A percentile compares a stretch with the other conserved stretches of the same genome.
phyloP scores from a whole-genome alignment of 2,888 invertebrate genomes.

The Serrognathus titanus region DNA sequence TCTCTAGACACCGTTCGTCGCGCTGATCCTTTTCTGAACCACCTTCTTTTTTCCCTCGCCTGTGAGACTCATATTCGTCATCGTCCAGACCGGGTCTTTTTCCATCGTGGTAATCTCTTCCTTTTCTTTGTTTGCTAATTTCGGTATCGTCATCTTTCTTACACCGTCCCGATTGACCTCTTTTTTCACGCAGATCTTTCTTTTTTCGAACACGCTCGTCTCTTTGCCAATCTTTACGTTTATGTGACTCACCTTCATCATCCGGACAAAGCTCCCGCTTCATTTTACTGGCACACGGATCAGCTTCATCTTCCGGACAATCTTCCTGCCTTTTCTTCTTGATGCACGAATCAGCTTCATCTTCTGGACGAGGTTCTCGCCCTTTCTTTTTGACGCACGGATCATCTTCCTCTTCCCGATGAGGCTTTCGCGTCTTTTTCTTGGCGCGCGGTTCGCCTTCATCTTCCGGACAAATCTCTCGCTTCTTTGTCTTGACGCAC shows the following conservation, averaged over 20 bases:
- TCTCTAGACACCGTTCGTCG: not conserved
- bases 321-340: not conserved
- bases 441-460: not conserved
- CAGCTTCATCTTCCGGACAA: not conserved
- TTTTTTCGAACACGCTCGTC: not conserved
- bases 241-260: not conserved
- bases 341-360: not conserved
- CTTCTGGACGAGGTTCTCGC: not conserved
- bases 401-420: not conserved
- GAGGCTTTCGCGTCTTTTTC: not conserved
- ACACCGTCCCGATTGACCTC: no score
- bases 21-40: not conserved
- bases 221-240: not conserved
- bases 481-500: constrained; percentile 4
- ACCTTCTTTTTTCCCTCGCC: not conserved
- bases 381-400: constrained; percentile 1
- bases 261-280: not conserved
- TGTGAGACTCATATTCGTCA: no score
- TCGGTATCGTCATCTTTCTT: no score
- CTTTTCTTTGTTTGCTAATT: no score
- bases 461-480: constrained; percentile 2
- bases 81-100: no score
- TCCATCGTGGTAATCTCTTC: no score
- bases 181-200: not conserved
- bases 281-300: constrained; percentile 1